Conservation (phyloP, 2,797 vertebrate genomes). For the Loris lydekkerianus region DNA sequence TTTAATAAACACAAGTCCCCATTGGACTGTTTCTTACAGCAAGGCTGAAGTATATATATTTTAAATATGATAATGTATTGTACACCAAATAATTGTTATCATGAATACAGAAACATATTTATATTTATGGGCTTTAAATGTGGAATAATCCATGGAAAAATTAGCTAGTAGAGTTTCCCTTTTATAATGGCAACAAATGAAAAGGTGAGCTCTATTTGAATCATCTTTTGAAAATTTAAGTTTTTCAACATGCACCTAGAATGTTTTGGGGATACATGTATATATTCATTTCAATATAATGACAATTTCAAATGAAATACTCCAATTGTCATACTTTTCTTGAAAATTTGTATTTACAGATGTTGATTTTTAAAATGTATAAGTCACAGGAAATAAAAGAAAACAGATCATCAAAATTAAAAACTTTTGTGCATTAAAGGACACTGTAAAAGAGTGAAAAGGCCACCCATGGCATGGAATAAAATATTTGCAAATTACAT, state of each 20-base stretch:
- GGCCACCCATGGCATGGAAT: neutral
- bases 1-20: conserved; percentile 19
- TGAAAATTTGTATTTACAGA: conserved; percentile 28
- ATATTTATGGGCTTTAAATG: conserved; percentile 41
- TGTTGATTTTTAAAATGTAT: conserved; percentile 55
- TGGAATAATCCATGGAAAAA: conserved; percentile 29
- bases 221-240: conserved; percentile 37
- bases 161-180: neutral
- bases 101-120: conserved; percentile 35
- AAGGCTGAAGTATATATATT: conserved; percentile 13
- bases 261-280: conserved; percentile 30
- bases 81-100: conserved; percentile 29
- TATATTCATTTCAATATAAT: conserved; percentile 52
- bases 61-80: neutral
- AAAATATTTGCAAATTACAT: conserved; percentile 39
- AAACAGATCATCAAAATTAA: conserved; percentile 39
- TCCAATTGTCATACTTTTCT: conserved; percentile 15
- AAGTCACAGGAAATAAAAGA: conserved; percentile 39
- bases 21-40: neutral
- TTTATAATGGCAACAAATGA: conserved; percentile 18
- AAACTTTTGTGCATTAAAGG: conserved; percentile 13
- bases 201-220: conserved; percentile 11
- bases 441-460: conserved; percentile 30
- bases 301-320: conserved; percentile 45
- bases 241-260: conserved; percentile 36